Conservation (phyloP, 2,113 vertebrate genomes). For the Pelmatolapia mariae region DNA sequence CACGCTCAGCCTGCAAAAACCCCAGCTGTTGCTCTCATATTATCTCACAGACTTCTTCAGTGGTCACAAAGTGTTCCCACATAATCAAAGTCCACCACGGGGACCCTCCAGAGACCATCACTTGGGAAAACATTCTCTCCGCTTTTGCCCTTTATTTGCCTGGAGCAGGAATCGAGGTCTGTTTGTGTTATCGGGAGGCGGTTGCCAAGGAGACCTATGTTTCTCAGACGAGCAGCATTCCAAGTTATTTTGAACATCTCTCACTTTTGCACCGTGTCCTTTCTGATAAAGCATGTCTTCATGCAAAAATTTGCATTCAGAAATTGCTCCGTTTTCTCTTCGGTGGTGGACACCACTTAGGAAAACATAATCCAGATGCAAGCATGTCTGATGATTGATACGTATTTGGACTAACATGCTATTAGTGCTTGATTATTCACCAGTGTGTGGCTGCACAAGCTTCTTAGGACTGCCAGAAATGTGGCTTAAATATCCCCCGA, state of each 20-base stretch:
- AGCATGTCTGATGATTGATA: neutral
- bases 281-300: neutral
- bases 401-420: neutral
- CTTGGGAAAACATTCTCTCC: slow-evolving; percentile 67
- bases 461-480: neutral
- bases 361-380: neutral
- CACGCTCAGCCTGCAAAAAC: neutral
- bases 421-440: slow-evolving; percentile 31
- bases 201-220: slow-evolving; percentile 57
- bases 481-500: slow-evolving; percentile 10
- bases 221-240: slow-evolving; percentile 60
- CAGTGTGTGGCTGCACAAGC: neutral
- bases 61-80: slow-evolving; percentile 60
- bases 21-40: slow-evolving; percentile 49
- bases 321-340: neutral
- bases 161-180: slow-evolving; percentile 45
- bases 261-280: neutral
- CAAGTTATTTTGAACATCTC: slow-evolving; percentile 54
- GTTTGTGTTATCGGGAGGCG: slow-evolving; percentile 62
- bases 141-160: slow-evolving; percentile 37
- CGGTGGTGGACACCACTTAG: neutral
- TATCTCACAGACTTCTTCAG: slow-evolving; percentile 50
- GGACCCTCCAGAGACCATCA: slow-evolving; percentile 42
- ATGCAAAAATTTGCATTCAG: neutral
- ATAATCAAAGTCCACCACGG: slow-evolving; percentile 41